Evolutionary conservation across 2,888 invertebrate genomes (phyloP).

Genomic region (Hermaeophaga mercurialis): DNA sequence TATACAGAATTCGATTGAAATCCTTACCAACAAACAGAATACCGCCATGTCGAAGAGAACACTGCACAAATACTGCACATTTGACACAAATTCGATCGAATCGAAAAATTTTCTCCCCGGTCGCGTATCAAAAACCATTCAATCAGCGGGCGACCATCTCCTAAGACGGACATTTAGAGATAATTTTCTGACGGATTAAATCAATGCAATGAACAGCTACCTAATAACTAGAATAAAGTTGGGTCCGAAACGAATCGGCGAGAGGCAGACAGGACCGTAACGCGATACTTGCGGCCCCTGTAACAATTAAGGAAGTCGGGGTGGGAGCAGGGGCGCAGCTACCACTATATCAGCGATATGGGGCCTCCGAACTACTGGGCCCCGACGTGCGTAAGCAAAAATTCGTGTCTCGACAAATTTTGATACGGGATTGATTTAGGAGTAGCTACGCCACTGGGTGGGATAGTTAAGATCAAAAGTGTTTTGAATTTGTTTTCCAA

Average conservation of each 20-base stretch:
- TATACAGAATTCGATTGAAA: neutral
- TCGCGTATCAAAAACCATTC: slow-evolving; percentile 21
- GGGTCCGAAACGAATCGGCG: slow-evolving; percentile 17
- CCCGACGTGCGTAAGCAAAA: no score
- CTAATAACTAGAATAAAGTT: slow-evolving; percentile 23
- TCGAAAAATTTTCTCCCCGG: slow-evolving; percentile 7
- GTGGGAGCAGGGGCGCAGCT: no score
- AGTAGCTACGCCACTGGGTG: no score
- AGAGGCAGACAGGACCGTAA: neutral
- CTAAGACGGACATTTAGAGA: slow-evolving; percentile 36
- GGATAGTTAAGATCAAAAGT: no score
- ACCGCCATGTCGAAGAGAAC: slow-evolving; percentile 19
- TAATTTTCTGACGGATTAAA: slow-evolving; percentile 45
- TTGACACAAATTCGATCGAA: slow-evolving; percentile 19
- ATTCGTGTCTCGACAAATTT: no score
- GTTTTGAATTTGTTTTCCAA: no score
- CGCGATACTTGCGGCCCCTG: neutral
- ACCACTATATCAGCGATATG: no score
- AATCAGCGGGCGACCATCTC: slow-evolving; percentile 26
- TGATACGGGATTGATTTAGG: no score
- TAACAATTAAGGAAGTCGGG: no score
- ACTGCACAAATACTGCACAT: slow-evolving; percentile 21
- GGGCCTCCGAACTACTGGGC: no score
- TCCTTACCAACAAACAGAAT: slow-evolving; percentile 22
- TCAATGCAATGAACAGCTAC: slow-evolving; percentile 42